Conservation (phyloP, 2,888 invertebrate species). For the Brenthis ino region DNA sequence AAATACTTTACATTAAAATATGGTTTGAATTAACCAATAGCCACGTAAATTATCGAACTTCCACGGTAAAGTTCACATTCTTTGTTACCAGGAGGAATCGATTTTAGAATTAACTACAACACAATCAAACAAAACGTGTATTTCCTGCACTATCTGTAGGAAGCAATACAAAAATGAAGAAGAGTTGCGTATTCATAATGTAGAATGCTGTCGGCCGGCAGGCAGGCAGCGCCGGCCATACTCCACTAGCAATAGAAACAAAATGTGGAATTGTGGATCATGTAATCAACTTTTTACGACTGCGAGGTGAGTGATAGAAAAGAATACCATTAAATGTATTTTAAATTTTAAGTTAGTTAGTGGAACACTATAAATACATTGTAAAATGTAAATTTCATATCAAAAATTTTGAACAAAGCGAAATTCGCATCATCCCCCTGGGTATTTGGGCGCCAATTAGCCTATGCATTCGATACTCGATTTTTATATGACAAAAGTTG, state of each 20-base stretch:
- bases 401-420: constrained; percentile 14
- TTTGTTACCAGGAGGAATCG: constrained; percentile 16
- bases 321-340: constrained; percentile 1
- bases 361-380: constrained; percentile 14
- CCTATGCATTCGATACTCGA: constrained; percentile 18
- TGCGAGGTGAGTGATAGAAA: constrained; percentile 57
- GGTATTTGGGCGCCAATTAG: constrained; percentile 24
- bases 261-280: constrained; percentile 79
- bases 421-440: constrained; percentile 10
- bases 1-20: neutral
- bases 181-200: constrained; percentile 53
- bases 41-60: neutral
- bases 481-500: constrained; percentile 19
- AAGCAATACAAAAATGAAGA: constrained; percentile 54
- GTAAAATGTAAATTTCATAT: constrained; percentile 22
- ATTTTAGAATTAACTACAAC: constrained; percentile 21
- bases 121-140: constrained; percentile 16
- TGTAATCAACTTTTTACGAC: constrained; percentile 75
- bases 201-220: constrained; percentile 49
- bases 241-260: constrained; percentile 54
- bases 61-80: neutral
- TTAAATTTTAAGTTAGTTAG: constrained; percentile 20
- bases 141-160: constrained; percentile 50
- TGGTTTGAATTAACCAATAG: neutral
- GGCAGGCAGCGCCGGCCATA: constrained; percentile 53